Evolutionary conservation across 2,888 invertebrate genomes (phyloP), one percentile per base, ranked within the genome.

Genomic region (Drosophila eohydei): DNA sequence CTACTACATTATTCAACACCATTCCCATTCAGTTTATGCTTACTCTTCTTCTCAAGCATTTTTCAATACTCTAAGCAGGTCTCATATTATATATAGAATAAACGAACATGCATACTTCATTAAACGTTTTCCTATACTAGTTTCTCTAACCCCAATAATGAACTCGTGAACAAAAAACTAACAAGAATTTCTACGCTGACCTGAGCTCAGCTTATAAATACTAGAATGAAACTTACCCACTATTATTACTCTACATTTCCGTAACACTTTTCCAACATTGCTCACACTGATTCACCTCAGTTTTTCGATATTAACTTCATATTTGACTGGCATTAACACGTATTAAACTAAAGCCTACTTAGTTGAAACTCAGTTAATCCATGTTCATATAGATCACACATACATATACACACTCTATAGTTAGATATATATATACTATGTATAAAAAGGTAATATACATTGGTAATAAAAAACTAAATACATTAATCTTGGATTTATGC

Each of bases 381-480:
- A 44, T 8, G 32, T 40, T 57, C 9, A 38, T 36, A 67, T 12
- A 40, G 28, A 55, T 36, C 40, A 66, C 46, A 55, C 30, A 55
- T 41, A 58, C 58, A 28, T 57, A 36, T 44, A 51, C 40, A 40
- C 54, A 54, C 54, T 54, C 40, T 40, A 54, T 54, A 54, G 2
- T 50, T 9, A 12, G 3, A 50, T 50, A 34, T 32, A 51, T 41
- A 43, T 32, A 36, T 46, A 9, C 6, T 9, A 14, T 61, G 34
- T 28, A 11, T 61, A 62, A 16, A 14, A 26, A 28, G 21, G 40
- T 7, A 12, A 52, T 38, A 38, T 40, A 57, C 26, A 43, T 52
- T 43, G 12, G 26, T 54, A 26, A 54, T 34, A 43, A 54, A 55
- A 50, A 55, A 43, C 60, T 76, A 56, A 70, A 72, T 72, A 72